Percentiles rank a stretch among this genome's conserved stretches.
phyloP scores from a whole-genome alignment of 2,888 invertebrate genomes.

The Sceliomorpha sp. region DNA sequence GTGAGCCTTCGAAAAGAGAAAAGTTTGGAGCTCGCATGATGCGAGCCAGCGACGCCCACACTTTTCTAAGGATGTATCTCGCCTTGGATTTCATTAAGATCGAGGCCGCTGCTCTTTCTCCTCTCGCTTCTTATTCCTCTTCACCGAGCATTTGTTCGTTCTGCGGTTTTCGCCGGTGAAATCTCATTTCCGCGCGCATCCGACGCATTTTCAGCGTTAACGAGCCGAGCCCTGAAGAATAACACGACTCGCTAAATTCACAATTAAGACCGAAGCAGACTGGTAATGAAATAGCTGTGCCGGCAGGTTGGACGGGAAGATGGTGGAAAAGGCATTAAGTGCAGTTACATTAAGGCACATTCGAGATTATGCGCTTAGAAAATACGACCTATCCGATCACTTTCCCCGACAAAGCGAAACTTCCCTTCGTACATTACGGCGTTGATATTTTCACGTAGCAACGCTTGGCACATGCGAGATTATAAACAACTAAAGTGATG shows the following conservation, averaged over 20 bases:
- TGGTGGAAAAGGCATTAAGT: conserved; percentile 49
- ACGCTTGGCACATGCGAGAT: too few relatives aligned
- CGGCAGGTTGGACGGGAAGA: conserved; percentile 46
- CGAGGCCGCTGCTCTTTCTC: conserved; percentile 47
- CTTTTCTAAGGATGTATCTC: conserved; percentile 49
- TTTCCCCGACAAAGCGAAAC: conserved; percentile 34
- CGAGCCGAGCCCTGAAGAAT: conserved; percentile 63
- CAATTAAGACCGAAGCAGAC: conserved; percentile 66
- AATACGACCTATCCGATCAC: conserved; percentile 43
- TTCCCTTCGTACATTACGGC: not conserved
- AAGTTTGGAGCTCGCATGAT: conserved; percentile 30
- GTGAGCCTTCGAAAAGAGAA: conserved; percentile 13
- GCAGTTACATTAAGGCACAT: conserved; percentile 47
- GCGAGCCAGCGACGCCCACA: conserved; percentile 31
- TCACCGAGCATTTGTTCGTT: conserved; percentile 60
- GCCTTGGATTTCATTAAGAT: conserved; percentile 54
- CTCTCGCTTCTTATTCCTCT: conserved; percentile 46
- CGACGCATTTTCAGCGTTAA: conserved; percentile 64
- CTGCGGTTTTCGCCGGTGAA: conserved; percentile 63
- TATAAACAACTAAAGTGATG: too few relatives aligned
- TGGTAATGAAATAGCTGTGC: conserved; percentile 63
- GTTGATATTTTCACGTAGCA: too few relatives aligned
- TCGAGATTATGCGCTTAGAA: conserved; percentile 51
- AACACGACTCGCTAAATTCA: conserved; percentile 69
- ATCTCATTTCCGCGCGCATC: conserved; percentile 68